Base-by-base conservation (phyloP, 2,888 invertebrate species). In the Cosmia trapezina region DNA sequence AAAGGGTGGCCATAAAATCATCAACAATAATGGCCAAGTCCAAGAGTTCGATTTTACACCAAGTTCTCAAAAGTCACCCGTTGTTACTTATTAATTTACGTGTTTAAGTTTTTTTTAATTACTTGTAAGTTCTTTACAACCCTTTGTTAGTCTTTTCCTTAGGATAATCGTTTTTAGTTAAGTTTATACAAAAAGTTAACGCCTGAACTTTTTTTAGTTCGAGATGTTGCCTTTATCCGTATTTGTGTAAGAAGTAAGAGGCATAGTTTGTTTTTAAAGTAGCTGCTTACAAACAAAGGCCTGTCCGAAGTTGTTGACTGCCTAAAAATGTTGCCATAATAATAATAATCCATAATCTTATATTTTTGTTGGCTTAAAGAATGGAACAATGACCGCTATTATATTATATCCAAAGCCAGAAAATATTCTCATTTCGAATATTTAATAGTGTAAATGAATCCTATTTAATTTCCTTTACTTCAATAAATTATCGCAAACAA, bases 31-130 rank as follows among this genome's bases (percentile, higher is more conserved):
- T 19, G 80, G 80, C 19, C 14, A 70, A 22, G 79, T 80, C 7
- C 56, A 78, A 19, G 80, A 80, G 41, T 80, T 82, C 5, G 73
- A 80, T 41, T 78, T 70, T 4, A 78, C 59, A 11, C 80, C 80
- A 2, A 68, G 22, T 12, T 1, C 64, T 12, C 9, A 47, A 5
- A 54, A 56, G 17, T 41, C 60, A 11, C 59, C 59, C 0, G 64
- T 73, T 2, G n/a, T 37, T 53, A 45, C 22, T 62, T 61, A 61
- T 12, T 51, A 37, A 37, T 67, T 41, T 41, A 41, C 4, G 37
- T 37, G 37, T 37, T 28, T 62, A 19, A 62, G 28, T 12, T 45
- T 61, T 62, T 61, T 43, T 63, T 33, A 63, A 33, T 53, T n/a
- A 17, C 4, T 63, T 53, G 9, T 33, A 2, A 33, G 33, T 51